Base-by-base conservation (phyloP, 2,113 vertebrate genomes). In the Melospiza georgiana region DNA sequence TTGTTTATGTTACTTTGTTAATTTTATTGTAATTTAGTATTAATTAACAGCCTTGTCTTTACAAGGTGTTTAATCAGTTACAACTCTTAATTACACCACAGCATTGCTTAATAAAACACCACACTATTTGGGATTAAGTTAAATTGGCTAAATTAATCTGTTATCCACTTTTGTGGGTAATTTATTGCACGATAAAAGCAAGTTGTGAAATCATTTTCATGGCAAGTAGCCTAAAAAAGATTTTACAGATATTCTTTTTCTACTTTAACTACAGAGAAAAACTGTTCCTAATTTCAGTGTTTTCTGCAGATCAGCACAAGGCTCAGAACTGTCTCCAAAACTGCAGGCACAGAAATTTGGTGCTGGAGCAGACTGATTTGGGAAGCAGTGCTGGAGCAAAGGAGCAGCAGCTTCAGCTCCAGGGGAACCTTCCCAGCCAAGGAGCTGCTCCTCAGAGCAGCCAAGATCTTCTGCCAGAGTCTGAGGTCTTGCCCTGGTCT, bases 1-100 rank as follows among this genome's bases (percentile, higher is more conserved):
- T 94, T 94, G 74, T 87, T 94, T 93, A 79, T 71, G 48, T 55
- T 89, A 66, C 67, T 78, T 87, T 48, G 59, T n/a, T 91, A 76
- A 87, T 94, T 89, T 95, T 80, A 87, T 74, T 93, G 82, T 91
- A 95, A 91, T 95, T 93, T 91, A 83, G 35, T 43, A 85, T 83
- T 91, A 95, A 94, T 95, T 95, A 90, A 91, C 63, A 95, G 43
- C 67, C 72, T 55, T 78, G 30, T 58, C 27, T 65, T 91, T 94
- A 84, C 67, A 87, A 81, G 74, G 76, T 75, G 74, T 83, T 93
- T 77, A 76, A 94, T 87, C 84, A 77, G 71, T 74, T 83, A 77
- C 41, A 91, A 83, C 51, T 67, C 87, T 80, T 93, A 94, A 93
- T 96, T 88, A 79, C 46, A 18, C 23, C 57, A 55, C 24, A 66